phyloP scores from a whole-genome alignment of 2,797 vertebrate species.

The Todus mexicanus region DNA sequence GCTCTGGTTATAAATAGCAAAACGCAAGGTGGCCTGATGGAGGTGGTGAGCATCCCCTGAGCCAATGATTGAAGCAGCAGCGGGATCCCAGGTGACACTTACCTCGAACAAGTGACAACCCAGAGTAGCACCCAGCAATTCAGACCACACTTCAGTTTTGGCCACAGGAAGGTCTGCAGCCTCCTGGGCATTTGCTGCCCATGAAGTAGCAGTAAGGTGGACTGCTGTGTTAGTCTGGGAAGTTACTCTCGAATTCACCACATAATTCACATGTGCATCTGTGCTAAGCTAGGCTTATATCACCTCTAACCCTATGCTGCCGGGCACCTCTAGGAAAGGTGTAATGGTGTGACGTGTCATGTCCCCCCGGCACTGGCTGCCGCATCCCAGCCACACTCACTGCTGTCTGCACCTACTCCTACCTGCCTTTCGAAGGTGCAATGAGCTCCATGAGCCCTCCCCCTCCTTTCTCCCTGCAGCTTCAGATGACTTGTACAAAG shows the following conservation, averaged over 20 bases:
- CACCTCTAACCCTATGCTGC: fast-evolving
- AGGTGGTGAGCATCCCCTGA: background rate
- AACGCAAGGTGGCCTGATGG: fast-evolving
- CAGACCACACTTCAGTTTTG: background rate
- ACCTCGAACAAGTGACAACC: background rate
- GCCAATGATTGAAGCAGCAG: fast-evolving
- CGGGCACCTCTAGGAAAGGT: background rate
- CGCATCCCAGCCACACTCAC: background rate
- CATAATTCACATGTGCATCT: fast-evolving
- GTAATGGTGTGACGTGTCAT: fast-evolving
- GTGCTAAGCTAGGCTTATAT: background rate
- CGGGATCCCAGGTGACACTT: background rate
- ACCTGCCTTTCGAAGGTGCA: fast-evolving
- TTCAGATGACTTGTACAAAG: background rate
- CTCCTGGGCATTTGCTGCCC: background rate
- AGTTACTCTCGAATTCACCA: background rate
- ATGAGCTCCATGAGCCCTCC: fast-evolving
- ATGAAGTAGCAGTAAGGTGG: background rate
- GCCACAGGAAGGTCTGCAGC: background rate
- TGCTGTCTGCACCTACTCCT: background rate
- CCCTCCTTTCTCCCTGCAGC: background rate
- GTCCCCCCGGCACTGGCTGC: background rate
- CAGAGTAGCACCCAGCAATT: background rate
- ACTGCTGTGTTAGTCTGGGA: background rate
- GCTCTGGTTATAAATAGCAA: background rate